Percentiles rank a stretch among this genome's conserved stretches.
These are phyloP conservation scores for Bombus consobrinus DNA, from an alignment of 1,140 invertebrate genomes.

Conservation along the genomic window DNA sequence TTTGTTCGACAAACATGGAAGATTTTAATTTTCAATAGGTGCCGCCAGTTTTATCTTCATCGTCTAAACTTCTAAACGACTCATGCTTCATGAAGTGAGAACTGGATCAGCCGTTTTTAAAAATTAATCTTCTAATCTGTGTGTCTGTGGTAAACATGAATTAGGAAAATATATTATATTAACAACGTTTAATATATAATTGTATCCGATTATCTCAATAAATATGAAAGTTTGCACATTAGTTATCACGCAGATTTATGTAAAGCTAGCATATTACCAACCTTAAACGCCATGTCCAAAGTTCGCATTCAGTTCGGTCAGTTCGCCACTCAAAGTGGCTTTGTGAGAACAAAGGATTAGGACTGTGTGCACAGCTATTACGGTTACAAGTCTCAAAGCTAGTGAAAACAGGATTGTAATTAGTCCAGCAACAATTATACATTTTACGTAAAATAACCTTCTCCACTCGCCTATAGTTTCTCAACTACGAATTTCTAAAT, in stretches of 20 bases:
- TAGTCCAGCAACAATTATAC: conserved; percentile 27
- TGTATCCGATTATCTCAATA: not conserved
- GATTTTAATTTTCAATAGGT: not conserved
- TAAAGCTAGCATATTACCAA: conserved; percentile 40
- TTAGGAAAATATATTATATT: not conserved
- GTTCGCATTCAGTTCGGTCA: conserved; percentile 45
- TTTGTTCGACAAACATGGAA: not conserved
- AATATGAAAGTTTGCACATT: conserved; percentile 15
- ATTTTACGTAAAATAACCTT: conserved; percentile 29
- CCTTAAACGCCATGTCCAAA: conserved; percentile 19
- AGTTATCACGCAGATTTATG: conserved; percentile 33
- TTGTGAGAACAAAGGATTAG: conserved; percentile 50
- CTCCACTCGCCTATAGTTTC: not conserved
- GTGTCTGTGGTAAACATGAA: not conserved
- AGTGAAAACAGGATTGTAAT: conserved; percentile 52
- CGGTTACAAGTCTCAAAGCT: conserved; percentile 30
- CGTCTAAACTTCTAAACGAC: not conserved
- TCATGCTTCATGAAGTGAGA: not conserved
- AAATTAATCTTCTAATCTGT: not conserved
- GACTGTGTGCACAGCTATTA: conserved; percentile 30
- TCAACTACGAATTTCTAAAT: not conserved
- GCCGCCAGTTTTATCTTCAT: not conserved
- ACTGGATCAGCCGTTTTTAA: not conserved
- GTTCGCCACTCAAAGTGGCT: conserved; percentile 43
- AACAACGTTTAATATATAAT: not conserved